Percentiles rank a stretch among this genome's conserved stretches.
Conservation (phyloP, 1,140 invertebrate species). For the Pogonomyrmex californicus region DNA sequence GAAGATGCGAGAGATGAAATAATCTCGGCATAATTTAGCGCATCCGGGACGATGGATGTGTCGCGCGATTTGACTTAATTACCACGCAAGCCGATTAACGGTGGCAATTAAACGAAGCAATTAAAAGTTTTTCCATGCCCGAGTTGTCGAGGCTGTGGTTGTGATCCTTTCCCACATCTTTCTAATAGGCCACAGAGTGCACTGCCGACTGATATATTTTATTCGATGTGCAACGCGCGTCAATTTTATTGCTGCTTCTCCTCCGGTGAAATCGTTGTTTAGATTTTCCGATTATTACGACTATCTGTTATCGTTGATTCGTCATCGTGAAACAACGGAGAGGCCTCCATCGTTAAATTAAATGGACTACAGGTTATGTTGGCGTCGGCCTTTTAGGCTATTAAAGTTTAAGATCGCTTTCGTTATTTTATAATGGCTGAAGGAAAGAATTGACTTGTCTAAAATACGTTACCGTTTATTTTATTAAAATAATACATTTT, state of each 20-base stretch:
- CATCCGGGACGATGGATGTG: slow-evolving; percentile 12
- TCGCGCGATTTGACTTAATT: slow-evolving; percentile 59
- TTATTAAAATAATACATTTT: slow-evolving; percentile 23
- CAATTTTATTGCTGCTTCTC: slow-evolving; percentile 1
- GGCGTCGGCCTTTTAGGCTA: neutral
- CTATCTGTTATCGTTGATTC: slow-evolving; percentile 12
- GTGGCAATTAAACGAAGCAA: slow-evolving; percentile 66
- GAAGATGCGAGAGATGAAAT: slow-evolving; percentile 24
- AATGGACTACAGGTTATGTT: neutral
- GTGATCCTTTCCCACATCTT: neutral
- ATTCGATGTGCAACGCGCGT: neutral
- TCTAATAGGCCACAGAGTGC: neutral
- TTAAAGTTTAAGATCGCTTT: slow-evolving; percentile 1
- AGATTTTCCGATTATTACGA: neutral
- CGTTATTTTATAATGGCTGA: neutral
- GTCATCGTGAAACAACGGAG: neutral
- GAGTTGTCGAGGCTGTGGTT: neutral
- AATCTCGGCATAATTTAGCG: slow-evolving; percentile 57
- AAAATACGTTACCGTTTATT: neutral
- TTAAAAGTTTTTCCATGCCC: slow-evolving; percentile 72
- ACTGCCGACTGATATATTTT: slow-evolving; percentile 20
- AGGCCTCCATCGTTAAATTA: neutral
- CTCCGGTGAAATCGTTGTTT: neutral
- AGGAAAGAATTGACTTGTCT: neutral
- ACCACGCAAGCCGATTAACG: slow-evolving; percentile 32